phyloP scores from a whole-genome alignment of 2,888 invertebrate genomes.

The Folsomia candida region DNA sequence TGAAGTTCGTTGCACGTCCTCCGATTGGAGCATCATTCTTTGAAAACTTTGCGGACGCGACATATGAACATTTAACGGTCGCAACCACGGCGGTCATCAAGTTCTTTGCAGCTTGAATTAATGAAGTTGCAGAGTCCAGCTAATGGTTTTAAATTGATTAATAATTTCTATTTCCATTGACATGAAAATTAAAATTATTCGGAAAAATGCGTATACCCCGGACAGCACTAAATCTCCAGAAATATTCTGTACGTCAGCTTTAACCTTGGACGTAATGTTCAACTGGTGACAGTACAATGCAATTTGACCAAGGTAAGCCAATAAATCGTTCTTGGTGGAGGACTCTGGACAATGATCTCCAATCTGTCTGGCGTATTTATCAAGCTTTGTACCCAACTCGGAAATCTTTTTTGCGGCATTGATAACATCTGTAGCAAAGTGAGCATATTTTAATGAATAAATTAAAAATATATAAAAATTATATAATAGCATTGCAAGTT shows the following conservation, averaged over 20 bases:
- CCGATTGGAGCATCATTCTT: constrained; percentile 18
- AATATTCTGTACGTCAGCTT: constrained; percentile 64
- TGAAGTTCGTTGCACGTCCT: constrained; percentile 21
- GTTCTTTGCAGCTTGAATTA: constrained; percentile 63
- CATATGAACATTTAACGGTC: constrained; percentile 63
- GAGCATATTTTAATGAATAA: too few species aligned
- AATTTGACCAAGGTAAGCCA: constrained; percentile 61
- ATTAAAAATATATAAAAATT: too few species aligned
- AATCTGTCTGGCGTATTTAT: constrained; percentile 60
- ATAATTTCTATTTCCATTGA: background rate
- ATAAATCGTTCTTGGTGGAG: constrained; percentile 60
- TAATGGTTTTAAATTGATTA: constrained; percentile 38
- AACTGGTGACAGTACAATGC: constrained; percentile 62
- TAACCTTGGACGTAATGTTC: constrained; percentile 64
- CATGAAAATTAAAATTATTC: background rate
- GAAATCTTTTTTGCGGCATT: constrained; percentile 64
- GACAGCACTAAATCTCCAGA: constrained; percentile 62
- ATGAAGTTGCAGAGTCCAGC: constrained; percentile 62
- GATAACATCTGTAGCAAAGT: too few species aligned
- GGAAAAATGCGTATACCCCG: constrained; percentile 54
- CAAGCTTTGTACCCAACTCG: constrained; percentile 59
- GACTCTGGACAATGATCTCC: constrained; percentile 60
- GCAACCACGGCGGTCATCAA: constrained; percentile 63
- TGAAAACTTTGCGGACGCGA: constrained; percentile 61
- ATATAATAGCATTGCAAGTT: too few species aligned